A percentile compares a stretch with the other conserved stretches of the same genome.
Evolutionary conservation across 2,888 invertebrate species (phyloP).

Genomic region (Pheosia gnoma): DNA sequence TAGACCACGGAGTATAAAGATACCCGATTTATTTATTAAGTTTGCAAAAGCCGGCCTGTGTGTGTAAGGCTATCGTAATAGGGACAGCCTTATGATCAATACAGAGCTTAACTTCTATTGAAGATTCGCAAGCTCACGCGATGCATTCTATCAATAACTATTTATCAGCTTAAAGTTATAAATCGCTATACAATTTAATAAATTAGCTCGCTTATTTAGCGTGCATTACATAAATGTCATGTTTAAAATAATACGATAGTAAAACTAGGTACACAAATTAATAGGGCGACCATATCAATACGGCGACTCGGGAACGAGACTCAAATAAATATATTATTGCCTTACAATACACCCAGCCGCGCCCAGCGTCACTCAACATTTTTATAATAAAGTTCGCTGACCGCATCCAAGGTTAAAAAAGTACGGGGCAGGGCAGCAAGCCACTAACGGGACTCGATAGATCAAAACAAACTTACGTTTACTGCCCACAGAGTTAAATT

Average conservation of each 20-base stretch:
- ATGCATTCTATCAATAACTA: too few species aligned
- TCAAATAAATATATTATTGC: neutral
- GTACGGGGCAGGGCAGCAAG: conserved; percentile 11
- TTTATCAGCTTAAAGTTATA: too few species aligned
- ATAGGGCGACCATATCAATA: neutral
- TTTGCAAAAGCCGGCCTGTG: too few species aligned
- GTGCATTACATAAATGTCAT: neutral
- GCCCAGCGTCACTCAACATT: conserved; percentile 26
- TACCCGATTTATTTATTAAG: too few species aligned
- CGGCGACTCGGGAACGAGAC: neutral
- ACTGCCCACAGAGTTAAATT: conserved; percentile 3
- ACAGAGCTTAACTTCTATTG: too few species aligned
- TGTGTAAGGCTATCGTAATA: too few species aligned
- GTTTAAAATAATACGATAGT: neutral
- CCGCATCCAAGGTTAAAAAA: conserved; percentile 47
- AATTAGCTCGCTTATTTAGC: too few species aligned
- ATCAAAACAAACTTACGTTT: conserved; percentile 19
- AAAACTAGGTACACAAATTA: neutral
- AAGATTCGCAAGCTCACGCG: too few species aligned
- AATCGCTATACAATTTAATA: too few species aligned
- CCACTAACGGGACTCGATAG: conserved; percentile 37
- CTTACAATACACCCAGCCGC: conserved; percentile 9
- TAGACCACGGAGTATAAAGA: too few species aligned
- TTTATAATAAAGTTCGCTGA: conserved; percentile 42
- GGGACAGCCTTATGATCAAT: too few species aligned